Conservation (phyloP, 2,113 vertebrate genomes). For the Megaceryle torquata region DNA sequence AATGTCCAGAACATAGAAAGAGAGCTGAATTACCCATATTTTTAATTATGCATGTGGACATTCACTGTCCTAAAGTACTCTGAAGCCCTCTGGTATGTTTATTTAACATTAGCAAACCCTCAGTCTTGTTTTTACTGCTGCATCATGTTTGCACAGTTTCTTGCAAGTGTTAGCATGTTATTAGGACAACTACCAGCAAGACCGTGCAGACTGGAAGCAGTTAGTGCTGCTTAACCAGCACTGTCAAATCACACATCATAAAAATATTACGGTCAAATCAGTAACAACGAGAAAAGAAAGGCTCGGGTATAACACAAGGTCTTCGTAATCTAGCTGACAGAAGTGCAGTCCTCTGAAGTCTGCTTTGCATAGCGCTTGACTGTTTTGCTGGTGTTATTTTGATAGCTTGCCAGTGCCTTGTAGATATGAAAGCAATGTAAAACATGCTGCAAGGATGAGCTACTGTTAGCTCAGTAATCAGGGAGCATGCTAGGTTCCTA, state of each 20-base stretch:
- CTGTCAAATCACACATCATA: not conserved
- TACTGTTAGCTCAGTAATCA: not conserved
- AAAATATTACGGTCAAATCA: slow-evolving; percentile 21
- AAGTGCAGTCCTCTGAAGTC: not conserved
- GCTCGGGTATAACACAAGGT: not conserved
- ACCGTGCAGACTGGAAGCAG: not conserved
- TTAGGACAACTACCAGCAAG: not conserved
- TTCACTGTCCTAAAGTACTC: not conserved
- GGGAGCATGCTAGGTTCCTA: not conserved
- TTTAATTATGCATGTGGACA: slow-evolving; percentile 36
- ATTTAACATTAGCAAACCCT: slow-evolving; percentile 62
- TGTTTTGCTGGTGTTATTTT: slow-evolving; percentile 9
- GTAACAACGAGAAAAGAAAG: not conserved
- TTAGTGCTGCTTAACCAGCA: not conserved
- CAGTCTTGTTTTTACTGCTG: slow-evolving; percentile 40
- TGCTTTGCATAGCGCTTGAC: not conserved
- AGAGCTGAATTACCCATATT: slow-evolving; percentile 15
- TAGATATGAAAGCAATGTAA: slow-evolving; percentile 21
- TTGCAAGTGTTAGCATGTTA: slow-evolving; percentile 22
- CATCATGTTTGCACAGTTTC: slow-evolving; percentile 22
- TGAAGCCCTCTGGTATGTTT: slow-evolving; percentile 30
- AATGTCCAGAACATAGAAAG: not conserved
- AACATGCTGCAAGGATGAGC: not conserved
- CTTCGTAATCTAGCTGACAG: not conserved
- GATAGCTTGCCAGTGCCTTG: not conserved